Base-by-base conservation (phyloP, 2,888 invertebrate genomes). In the Crossocerus cetratus region DNA sequence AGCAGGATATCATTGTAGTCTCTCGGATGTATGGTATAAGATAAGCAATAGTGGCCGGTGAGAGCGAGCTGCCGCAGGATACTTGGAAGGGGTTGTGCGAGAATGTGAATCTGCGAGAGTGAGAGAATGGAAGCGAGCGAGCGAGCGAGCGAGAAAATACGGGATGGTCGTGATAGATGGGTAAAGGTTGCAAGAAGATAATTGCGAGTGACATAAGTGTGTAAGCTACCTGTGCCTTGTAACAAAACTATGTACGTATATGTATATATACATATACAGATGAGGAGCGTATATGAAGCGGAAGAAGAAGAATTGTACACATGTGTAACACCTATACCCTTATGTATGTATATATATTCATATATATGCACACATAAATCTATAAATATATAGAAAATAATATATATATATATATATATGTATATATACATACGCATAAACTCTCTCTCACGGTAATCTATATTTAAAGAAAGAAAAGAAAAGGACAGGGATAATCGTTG, bases 221-320 rank as follows among this genome's bases (percentile, higher is more conserved):
- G 89, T 89, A 88, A 90, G 89, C 89, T 89, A 90, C 89, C 88
- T 90, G 90, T 90, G 90, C 90, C 90, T 90, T 90, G 90, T 89
- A 90, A 90, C 87, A 87, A 88, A 88, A 49, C 49, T 49, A 49
- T 49, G 13, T 49, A 49, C 16, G 87, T 89, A 89, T 85, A 83
- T 86, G 87, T 86, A 78, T 82, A 82, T 82, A 78, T 80, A 80
- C 64, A 49, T 49, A 49, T 49, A 16, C 49, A 16, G 49, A 49
- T 49, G 49, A 16, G 14, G n/a, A 16, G 16, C 65, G 65, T 70
- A 70, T 44, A 61, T 67, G 67, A 59, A 57, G 43, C 22, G 58
- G 43, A n/a, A 20, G 53, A 57, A 43, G 58, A 58, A 57, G 57
- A 53, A 65, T 22, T 69, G 59, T 65, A 65, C 59, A 65, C 56